phyloP scores from a whole-genome alignment of 2,113 vertebrate genomes.

The Lepisosteus oculatus region DNA sequence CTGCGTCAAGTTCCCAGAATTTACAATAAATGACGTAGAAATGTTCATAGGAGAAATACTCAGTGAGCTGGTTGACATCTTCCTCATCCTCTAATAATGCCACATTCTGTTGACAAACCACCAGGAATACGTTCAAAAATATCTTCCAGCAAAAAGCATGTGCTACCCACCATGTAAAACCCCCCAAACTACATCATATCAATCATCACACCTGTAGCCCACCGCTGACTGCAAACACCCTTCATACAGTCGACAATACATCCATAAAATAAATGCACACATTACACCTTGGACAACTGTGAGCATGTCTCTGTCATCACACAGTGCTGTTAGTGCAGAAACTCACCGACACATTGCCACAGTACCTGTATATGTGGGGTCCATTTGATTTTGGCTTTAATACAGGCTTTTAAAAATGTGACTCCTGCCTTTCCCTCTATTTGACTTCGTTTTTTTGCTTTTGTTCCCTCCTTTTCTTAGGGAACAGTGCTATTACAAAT shows the following conservation, averaged over 20 bases:
- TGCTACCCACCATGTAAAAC: not conserved
- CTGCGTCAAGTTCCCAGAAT: slow-evolving; percentile 95
- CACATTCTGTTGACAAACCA: slow-evolving; percentile 68
- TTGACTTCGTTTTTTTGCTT: too few species aligned
- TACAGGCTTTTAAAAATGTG: too few species aligned
- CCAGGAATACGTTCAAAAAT: not conserved
- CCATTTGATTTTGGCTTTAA: too few species aligned
- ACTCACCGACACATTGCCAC: too few species aligned
- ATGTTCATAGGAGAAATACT: slow-evolving; percentile 95
- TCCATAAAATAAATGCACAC: not conserved
- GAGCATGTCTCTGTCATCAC: too few species aligned
- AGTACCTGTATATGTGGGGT: too few species aligned
- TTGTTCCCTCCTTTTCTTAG: too few species aligned
- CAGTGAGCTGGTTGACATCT: slow-evolving; percentile 91
- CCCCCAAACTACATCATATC: not conserved
- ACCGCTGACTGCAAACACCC: too few species aligned
- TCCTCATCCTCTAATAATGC: slow-evolving; percentile 84
- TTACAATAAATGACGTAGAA: slow-evolving; percentile 98
- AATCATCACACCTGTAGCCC: not conserved
- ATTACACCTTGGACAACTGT: too few species aligned
- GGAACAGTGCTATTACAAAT: too few species aligned
- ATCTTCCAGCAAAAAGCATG: not conserved
- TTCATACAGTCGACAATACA: not conserved
- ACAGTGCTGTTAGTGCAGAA: too few species aligned
- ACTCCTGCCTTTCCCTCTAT: too few species aligned